These are phyloP conservation scores for Chionis minor DNA, from an alignment of 2,113 vertebrate species.

Conservation along the genomic window DNA sequence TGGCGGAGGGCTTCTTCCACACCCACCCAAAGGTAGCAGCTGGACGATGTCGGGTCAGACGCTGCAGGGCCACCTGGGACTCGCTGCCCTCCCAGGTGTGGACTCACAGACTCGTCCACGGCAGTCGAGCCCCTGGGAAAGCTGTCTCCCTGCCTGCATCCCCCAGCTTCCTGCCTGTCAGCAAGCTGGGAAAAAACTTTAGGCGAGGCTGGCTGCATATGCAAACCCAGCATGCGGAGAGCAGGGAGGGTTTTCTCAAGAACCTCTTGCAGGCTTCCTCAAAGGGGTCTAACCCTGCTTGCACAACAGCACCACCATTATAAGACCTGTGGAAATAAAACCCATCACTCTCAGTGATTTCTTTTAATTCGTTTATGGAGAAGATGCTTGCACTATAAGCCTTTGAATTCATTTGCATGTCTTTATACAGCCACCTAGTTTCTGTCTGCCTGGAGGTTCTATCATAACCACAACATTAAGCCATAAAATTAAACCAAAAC, in stretches of 20 bases:
- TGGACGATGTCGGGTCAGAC: background rate
- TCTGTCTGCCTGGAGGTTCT: background rate
- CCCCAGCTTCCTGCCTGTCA: slow-evolving; percentile 50
- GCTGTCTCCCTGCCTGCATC: background rate
- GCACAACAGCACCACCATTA: background rate
- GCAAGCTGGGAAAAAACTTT: background rate
- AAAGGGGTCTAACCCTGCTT: background rate
- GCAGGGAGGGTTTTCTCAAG: background rate
- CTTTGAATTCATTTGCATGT: background rate
- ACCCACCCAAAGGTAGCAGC: slow-evolving; percentile 20
- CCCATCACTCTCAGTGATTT: background rate
- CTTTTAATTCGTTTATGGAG: background rate
- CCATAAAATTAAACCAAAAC: background rate
- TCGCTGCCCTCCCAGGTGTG: slow-evolving; percentile 34
- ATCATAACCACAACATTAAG: background rate
- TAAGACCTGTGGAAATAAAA: background rate
- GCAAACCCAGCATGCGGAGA: fast-evolving
- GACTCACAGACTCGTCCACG: background rate
- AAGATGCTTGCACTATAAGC: background rate
- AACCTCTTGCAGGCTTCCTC: background rate
- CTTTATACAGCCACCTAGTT: background rate
- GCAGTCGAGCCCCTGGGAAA: slow-evolving; percentile 2
- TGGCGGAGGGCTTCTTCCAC: background rate
- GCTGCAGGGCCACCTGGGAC: slow-evolving; percentile 24
- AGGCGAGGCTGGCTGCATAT: background rate